Evolutionary conservation across 2,113 vertebrate genomes (phyloP).

Genomic region (Edolisoma coerulescens): DNA sequence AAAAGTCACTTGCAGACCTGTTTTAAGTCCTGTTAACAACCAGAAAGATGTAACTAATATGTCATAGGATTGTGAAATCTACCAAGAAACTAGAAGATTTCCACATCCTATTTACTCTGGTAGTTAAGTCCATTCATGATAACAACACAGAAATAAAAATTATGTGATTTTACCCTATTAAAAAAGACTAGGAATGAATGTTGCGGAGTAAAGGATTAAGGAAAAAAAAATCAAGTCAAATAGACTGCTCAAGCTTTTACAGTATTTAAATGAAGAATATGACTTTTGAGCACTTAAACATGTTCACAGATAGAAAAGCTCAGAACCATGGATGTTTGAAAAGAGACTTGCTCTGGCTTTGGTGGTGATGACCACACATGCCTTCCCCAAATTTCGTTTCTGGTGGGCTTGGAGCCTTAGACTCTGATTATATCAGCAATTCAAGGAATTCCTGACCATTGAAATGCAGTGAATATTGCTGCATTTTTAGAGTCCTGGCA

Average conservation of each 20-base stretch:
- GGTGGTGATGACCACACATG: rapidly evolving
- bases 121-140: background rate
- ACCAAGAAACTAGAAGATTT: background rate
- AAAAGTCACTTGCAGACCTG: background rate
- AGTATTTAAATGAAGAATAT: background rate
- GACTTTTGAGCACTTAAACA: background rate
- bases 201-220: background rate
- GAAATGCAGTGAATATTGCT: background rate
- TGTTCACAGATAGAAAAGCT: background rate
- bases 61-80: background rate
- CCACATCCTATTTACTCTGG: background rate
- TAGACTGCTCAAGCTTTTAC: background rate
- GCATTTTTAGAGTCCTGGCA: background rate
- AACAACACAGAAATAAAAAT: background rate
- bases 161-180: background rate
- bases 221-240: background rate
- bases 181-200: background rate
- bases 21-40: background rate
- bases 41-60: background rate
- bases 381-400: background rate
- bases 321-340: background rate
- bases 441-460: background rate
- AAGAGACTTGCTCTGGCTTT: background rate
- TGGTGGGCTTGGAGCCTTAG: background rate
- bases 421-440: background rate